Percentiles rank a stretch among this genome's conserved stretches.
Evolutionary conservation across 2,797 vertebrate genomes (phyloP).

Genomic region (Pterois miles): DNA sequence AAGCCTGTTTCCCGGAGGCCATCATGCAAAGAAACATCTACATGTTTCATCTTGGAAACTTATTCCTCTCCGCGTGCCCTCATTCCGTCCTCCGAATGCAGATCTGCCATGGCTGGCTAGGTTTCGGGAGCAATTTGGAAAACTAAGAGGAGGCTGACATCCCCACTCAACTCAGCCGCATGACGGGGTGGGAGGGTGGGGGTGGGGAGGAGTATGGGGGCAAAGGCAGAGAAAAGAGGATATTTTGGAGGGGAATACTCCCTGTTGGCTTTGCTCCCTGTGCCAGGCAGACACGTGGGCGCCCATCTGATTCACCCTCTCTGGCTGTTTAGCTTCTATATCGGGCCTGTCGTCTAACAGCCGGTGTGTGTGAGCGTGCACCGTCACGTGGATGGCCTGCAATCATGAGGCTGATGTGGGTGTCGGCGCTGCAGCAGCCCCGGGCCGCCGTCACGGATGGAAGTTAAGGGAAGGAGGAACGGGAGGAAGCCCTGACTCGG

Average conservation of each 20-base stretch:
- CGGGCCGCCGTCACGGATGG: slow-evolving; percentile 1
- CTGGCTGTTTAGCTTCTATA: background rate
- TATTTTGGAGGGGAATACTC: slow-evolving; percentile 7
- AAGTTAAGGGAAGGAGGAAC: slow-evolving; percentile 10
- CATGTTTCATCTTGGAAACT: slow-evolving; percentile 40
- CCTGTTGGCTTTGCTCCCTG: slow-evolving; percentile 2
- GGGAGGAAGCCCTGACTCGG: slow-evolving; percentile 33
- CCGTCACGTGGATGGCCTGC: slow-evolving; percentile 10
- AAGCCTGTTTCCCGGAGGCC: slow-evolving; percentile 18
- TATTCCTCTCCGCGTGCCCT: slow-evolving; percentile 41
- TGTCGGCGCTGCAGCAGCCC: slow-evolving; percentile 28
- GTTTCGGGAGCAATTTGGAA: slow-evolving; percentile 60
- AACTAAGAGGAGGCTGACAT: slow-evolving; percentile 44
- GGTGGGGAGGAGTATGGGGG: background rate
- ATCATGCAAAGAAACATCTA: slow-evolving; percentile 29
- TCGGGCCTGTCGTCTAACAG: no score
- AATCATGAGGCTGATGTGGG: slow-evolving; percentile 36
- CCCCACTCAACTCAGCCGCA: slow-evolving; percentile 31
- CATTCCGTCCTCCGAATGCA: slow-evolving; percentile 48
- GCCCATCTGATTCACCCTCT: background rate
- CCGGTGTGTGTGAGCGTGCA: background rate
- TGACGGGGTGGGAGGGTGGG: background rate
- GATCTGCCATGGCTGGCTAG: slow-evolving; percentile 49
- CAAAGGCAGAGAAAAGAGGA: slow-evolving; percentile 9
- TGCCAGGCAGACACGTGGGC: background rate